A percentile compares a stretch with the other conserved stretches of the same genome.
phyloP scores from a whole-genome alignment of 1,140 invertebrate genomes.

The Cydia fagiglandana region DNA sequence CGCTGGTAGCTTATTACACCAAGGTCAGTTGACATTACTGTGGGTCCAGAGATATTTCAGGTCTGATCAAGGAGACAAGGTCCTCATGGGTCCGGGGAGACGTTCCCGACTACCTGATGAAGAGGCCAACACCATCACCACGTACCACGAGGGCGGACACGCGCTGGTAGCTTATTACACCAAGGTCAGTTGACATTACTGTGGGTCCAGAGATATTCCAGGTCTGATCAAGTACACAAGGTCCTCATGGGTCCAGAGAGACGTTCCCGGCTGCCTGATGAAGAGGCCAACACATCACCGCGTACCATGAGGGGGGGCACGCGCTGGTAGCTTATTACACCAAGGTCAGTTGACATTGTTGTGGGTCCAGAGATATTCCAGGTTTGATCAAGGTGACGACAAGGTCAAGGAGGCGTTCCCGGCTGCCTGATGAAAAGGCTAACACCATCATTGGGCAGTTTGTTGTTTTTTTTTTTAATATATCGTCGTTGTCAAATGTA shows the following conservation, averaged over 20 bases:
- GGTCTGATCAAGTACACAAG: slow-evolving; percentile 82
- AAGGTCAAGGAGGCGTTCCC: too few species aligned
- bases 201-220: not conserved
- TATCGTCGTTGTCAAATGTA: too few species aligned
- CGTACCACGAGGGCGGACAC: slow-evolving; percentile 99
- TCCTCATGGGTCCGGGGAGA: slow-evolving; percentile 97
- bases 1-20: slow-evolving; percentile 55
- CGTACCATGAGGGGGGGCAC: slow-evolving; percentile 97
- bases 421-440: too few species aligned
- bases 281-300: slow-evolving; percentile 90
- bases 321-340: slow-evolving; percentile 69
- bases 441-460: too few species aligned
- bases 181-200: too few species aligned
- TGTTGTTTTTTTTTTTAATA: too few species aligned
- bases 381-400: too few species aligned
- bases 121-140: slow-evolving; percentile 93
- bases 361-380: too few species aligned
- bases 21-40: too few species aligned
- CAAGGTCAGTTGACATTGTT: too few species aligned
- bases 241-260: slow-evolving; percentile 97
- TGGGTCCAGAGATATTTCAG: not conserved
- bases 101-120: slow-evolving; percentile 93
- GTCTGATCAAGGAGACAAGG: slow-evolving; percentile 83
- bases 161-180: slow-evolving; percentile 70
- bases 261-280: slow-evolving; percentile 92